Evolutionary conservation across 2,888 invertebrate species (phyloP), one percentile per base, ranked within the genome.

Genomic region (Cheilosia vulpina): DNA sequence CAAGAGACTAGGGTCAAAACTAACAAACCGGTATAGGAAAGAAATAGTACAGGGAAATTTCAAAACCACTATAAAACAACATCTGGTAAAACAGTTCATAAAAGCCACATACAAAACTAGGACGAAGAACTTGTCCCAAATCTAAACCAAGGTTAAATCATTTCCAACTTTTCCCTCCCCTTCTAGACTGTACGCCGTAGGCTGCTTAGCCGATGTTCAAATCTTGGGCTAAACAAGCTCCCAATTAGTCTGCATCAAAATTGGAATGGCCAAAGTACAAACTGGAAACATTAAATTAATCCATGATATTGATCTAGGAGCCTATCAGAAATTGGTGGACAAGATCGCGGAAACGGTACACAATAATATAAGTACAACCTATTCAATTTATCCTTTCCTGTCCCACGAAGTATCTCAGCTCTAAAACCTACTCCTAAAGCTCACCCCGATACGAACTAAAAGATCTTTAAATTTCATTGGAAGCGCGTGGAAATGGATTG

Each of bases 21-120:
- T 75, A 21, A 78, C 73, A 15, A 27, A 24, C 4, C 19, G 78
- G 9, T 76, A 82, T 38, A 57, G 43, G 50, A 55, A 73, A 72
- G 79, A 87, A 62, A 57, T 78, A 52, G 87, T 87, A 6, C 53
- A 62, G 21, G 82, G 82, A 72, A 66, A 87, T 57, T 47, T 27
- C 24, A 66, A 58, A 21, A 71, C 77, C 17, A 69, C 69, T n/a
- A 63, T n/a, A 43, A 63, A 34, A 53, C 82, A 9, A 13, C 53
- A 45, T 82, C 82, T 2, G 38, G 57, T 31, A 78, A 71, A 57
- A 31, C 19, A 52, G 4, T 21, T 4, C 24, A 11, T 52, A 21
- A 43, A n/a, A 43, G 43, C 43, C 43, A 43, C n/a, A 60, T 31
- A 27, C 24, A 17, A 55, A 31, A 55, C 17, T 55, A 31, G 24